phyloP scores from a whole-genome alignment of 2,113 vertebrate genomes.

The Cepphus grylle region DNA sequence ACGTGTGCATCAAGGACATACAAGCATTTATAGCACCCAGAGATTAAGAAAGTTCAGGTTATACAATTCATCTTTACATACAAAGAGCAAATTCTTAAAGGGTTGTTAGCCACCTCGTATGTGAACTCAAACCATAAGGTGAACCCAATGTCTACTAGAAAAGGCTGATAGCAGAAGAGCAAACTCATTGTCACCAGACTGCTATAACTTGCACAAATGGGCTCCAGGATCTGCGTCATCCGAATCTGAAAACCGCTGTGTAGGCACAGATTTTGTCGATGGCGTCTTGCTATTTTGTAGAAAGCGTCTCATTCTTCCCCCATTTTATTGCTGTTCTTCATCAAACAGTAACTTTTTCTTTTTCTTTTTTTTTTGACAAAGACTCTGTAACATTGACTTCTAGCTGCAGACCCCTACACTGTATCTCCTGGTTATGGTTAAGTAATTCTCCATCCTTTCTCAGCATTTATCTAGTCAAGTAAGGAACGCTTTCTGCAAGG shows the following conservation, averaged over 20 bases:
- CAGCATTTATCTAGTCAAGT: neutral
- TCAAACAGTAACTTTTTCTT: neutral
- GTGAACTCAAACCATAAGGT: constrained; percentile 26
- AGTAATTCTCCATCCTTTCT: neutral
- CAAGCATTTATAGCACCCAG: neutral
- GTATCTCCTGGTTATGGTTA: neutral
- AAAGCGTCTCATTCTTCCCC: neutral
- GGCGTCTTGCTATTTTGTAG: neutral
- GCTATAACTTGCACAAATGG: neutral
- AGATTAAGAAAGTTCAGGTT: constrained; percentile 6
- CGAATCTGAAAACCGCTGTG: neutral
- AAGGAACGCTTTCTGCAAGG: neutral
- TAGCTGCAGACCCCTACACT: neutral
- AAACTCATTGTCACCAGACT: neutral
- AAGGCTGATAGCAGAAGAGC: constrained; percentile 24
- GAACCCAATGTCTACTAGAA: neutral
- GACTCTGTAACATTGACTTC: neutral
- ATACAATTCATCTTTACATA: neutral
- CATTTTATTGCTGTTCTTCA: neutral
- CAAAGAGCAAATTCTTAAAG: constrained; percentile 19
- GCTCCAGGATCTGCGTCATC: neutral
- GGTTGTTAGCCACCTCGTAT: neutral
- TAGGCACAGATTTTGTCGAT: neutral
- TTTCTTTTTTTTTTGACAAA: neutral
- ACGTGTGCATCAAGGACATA: neutral